phyloP scores from a whole-genome alignment of 2,888 invertebrate species.

The Scaptomyza caliginosa region DNA sequence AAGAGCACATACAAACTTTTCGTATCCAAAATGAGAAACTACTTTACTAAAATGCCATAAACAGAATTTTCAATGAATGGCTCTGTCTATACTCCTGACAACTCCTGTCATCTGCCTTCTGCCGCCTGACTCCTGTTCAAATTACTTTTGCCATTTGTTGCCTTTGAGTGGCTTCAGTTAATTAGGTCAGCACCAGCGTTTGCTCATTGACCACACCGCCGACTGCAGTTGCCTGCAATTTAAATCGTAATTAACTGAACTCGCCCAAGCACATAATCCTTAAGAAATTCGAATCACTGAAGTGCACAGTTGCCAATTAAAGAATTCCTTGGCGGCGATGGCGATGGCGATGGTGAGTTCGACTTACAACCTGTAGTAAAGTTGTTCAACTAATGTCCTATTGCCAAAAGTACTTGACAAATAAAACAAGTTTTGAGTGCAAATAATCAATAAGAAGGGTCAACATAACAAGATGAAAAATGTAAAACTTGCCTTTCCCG shows the following conservation, averaged over 20 bases:
- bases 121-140: slow-evolving; percentile 3
- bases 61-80: slow-evolving; percentile 67
- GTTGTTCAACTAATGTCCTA: background rate
- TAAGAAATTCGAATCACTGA: slow-evolving; percentile 34
- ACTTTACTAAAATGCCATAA: slow-evolving; percentile 44
- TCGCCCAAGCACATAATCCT: slow-evolving; percentile 46
- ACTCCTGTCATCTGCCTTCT: slow-evolving; percentile 29
- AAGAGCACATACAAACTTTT: slow-evolving; percentile 13
- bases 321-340: background rate
- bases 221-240: slow-evolving; percentile 51
- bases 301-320: slow-evolving; percentile 24
- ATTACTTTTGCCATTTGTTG: background rate
- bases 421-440: background rate
- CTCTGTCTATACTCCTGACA: slow-evolving; percentile 15
- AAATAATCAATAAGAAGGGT: background rate
- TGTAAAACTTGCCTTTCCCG: background rate
- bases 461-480: background rate
- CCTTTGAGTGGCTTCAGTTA: slow-evolving; percentile 39
- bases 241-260: slow-evolving; percentile 65
- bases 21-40: slow-evolving; percentile 34
- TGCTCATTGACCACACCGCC: slow-evolving; percentile 70
- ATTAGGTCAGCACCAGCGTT: slow-evolving; percentile 57
- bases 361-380: background rate
- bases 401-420: background rate
- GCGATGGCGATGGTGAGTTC: background rate